phyloP scores from a whole-genome alignment of 2,797 vertebrate genomes.

The Onychomys leucogaster region DNA sequence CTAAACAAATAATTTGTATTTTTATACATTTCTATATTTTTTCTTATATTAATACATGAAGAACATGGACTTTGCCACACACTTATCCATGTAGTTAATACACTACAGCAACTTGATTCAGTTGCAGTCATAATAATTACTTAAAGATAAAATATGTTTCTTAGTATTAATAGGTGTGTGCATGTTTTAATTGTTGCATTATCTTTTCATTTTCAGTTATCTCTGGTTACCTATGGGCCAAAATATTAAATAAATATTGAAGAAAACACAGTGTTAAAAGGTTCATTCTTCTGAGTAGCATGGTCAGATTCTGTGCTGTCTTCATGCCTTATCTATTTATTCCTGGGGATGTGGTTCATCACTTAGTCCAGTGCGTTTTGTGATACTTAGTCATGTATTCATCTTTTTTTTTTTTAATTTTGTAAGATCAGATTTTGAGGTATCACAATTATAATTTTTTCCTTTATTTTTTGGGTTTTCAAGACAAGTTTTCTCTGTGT shows the following conservation, averaged over 20 bases:
- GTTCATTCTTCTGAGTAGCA: neutral
- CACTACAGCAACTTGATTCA: neutral
- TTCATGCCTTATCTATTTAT: rapidly evolving
- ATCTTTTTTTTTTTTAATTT: neutral
- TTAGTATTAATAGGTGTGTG: neutral
- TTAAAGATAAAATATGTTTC: neutral
- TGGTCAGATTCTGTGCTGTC: neutral
- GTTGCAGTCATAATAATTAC: neutral
- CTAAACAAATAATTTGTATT: neutral
- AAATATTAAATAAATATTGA: neutral
- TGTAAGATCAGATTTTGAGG: neutral
- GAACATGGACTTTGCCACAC: neutral
- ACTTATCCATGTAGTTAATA: neutral
- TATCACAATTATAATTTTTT: too few relatives aligned
- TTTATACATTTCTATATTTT: neutral
- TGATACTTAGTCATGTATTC: neutral
- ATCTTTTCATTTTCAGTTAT: neutral
- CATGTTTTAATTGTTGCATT: neutral
- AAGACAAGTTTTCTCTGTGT: too few relatives aligned
- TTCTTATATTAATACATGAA: neutral
- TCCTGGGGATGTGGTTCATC: neutral
- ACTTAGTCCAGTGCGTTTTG: neutral
- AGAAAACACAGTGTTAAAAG: neutral
- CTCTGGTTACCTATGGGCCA: neutral
- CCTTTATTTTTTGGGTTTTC: too few relatives aligned